Conservation (phyloP, 2,888 invertebrate species). For the Drosophila greeni region DNA sequence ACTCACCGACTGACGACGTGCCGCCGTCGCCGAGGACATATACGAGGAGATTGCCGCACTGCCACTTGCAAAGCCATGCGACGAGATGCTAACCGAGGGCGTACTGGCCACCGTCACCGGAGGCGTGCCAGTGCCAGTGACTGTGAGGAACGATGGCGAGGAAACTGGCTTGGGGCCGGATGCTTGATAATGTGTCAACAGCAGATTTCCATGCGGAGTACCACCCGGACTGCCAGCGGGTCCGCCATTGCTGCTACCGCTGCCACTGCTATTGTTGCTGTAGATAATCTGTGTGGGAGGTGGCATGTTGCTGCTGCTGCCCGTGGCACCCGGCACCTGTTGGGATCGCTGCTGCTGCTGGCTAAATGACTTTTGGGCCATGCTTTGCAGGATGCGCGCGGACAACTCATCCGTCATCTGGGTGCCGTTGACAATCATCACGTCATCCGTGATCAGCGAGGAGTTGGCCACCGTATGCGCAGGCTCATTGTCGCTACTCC, state of each 20-base stretch:
- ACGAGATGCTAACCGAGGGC: conserved; percentile 57
- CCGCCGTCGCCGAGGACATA: conserved; percentile 57
- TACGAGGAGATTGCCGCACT: conserved; percentile 64
- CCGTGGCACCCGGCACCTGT: conserved; percentile 53
- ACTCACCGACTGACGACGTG: conserved; percentile 70
- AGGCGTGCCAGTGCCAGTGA: conserved; percentile 28
- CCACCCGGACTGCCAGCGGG: conserved; percentile 38
- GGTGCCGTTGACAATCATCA: conserved; percentile 79
- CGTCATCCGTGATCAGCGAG: conserved; percentile 75
- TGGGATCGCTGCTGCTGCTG: conserved; percentile 64
- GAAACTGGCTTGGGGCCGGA: conserved; percentile 36
- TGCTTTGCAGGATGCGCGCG: conserved; percentile 78
- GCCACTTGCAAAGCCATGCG: conserved; percentile 63
- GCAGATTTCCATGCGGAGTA: conserved; percentile 50
- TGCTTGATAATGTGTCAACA: conserved; percentile 56
- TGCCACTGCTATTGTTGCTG: conserved; percentile 17
- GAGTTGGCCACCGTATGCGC: conserved; percentile 42
- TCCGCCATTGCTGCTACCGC: conserved; percentile 10
- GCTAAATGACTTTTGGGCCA: conserved; percentile 78
- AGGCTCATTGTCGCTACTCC: conserved; percentile 49
- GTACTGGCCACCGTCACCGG: conserved; percentile 42
- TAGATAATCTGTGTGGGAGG: conserved; percentile 64
- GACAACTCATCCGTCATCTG: conserved; percentile 79
- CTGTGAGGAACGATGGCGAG: conserved; percentile 51
- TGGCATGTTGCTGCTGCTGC: conserved; percentile 55